phyloP scores from a whole-genome alignment of 2,888 invertebrate genomes.

The Cabera pusaria region DNA sequence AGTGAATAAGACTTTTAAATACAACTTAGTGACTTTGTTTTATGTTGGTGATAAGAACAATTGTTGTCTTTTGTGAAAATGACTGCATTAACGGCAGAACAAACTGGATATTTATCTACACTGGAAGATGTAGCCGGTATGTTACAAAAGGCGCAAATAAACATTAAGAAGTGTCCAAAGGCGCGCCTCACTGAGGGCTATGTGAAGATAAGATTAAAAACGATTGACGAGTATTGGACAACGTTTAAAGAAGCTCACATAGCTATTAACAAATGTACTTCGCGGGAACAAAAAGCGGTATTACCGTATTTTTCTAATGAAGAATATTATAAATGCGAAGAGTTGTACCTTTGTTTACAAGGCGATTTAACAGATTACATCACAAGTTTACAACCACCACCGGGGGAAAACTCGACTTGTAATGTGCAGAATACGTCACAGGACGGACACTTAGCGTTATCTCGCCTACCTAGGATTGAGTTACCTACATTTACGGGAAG shows the following conservation, averaged over 20 bases:
- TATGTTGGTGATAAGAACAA: no score
- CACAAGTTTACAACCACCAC: background rate
- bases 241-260: background rate
- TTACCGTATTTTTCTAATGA: background rate
- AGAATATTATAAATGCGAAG: no score
- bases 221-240: background rate
- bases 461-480: slow-evolving; percentile 11
- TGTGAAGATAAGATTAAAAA: background rate
- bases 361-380: background rate
- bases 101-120: background rate
- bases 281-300: background rate
- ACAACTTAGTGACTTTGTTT: no score
- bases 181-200: background rate
- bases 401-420: background rate
- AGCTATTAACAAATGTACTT: background rate
- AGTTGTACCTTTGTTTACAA: background rate
- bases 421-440: slow-evolving; percentile 11
- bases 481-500: slow-evolving; percentile 17
- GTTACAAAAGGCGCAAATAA: background rate
- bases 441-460: no score
- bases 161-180: background rate
- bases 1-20: no score
- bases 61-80: no score
- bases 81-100: background rate
- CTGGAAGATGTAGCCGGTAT: background rate